phyloP scores from a whole-genome alignment of 2,113 vertebrate genomes.

The Rhinogobius similis region DNA sequence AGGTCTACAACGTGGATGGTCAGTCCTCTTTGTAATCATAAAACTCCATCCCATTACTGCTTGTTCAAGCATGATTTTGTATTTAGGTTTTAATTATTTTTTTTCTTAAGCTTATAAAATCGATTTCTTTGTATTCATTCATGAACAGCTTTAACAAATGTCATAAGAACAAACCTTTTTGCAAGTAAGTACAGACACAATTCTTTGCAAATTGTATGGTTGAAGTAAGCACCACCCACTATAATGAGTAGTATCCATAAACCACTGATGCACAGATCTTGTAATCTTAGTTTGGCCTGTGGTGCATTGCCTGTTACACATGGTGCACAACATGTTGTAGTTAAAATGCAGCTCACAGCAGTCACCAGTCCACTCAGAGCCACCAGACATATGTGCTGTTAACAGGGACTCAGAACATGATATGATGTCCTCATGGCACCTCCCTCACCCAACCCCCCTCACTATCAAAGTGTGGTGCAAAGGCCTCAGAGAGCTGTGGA shows the following conservation, averaged over 20 bases:
- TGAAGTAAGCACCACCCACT: constrained; percentile 21
- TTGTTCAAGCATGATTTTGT: neutral
- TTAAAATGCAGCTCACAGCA: constrained; percentile 28
- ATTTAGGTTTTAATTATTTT: neutral
- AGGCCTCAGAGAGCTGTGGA: constrained; percentile 60
- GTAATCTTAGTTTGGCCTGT: constrained; percentile 5
- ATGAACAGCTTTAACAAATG: constrained; percentile 78
- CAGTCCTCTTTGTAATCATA: constrained; percentile 55
- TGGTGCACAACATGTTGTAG: constrained; percentile 21
- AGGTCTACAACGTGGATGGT: constrained; percentile 95
- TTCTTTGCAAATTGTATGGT: constrained; percentile 28
- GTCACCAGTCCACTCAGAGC: constrained; percentile 21
- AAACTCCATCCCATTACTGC: neutral
- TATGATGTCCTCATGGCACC: constrained; percentile 43
- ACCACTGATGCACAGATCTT: constrained; percentile 9
- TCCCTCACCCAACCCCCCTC: constrained; percentile 31
- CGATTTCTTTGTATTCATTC: constrained; percentile 32
- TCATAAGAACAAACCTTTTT: constrained; percentile 76
- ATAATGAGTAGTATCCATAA: constrained; percentile 21
- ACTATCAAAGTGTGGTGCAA: constrained; percentile 44
- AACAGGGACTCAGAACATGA: constrained; percentile 33
- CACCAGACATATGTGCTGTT: constrained; percentile 26
- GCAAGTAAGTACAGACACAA: constrained; percentile 78
- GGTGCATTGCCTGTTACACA: constrained; percentile 22
- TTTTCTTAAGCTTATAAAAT: constrained; percentile 3